Evolutionary conservation across 2,888 invertebrate genomes (phyloP).

Genomic region (Aporophyla nigra): DNA sequence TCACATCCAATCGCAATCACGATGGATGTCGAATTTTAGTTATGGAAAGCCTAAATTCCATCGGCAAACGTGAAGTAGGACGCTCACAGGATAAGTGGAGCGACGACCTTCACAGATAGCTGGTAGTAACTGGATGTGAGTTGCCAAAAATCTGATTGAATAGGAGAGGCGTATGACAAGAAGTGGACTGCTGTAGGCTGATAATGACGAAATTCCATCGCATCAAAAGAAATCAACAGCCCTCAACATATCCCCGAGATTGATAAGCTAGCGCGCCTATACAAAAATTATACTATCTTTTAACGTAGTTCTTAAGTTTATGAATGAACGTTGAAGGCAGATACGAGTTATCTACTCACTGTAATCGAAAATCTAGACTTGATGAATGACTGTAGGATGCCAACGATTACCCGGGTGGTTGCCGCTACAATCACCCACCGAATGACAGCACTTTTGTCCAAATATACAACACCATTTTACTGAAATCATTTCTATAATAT

Average conservation of each 20-base stretch:
- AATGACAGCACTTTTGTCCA: conserved; percentile 18
- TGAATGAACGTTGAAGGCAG: conserved; percentile 5
- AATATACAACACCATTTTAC: conserved; percentile 29
- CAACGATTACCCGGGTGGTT: neutral
- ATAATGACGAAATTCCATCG: neutral
- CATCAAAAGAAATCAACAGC: neutral
- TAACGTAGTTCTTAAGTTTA: neutral
- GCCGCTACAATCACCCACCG: neutral
- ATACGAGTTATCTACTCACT: neutral
- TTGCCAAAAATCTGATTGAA: neutral
- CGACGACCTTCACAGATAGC: no score
- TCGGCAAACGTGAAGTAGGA: neutral
- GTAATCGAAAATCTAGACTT: neutral
- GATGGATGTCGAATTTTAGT: neutral
- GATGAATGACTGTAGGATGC: conserved; percentile 1
- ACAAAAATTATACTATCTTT: neutral
- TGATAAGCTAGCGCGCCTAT: neutral
- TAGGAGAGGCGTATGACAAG: neutral
- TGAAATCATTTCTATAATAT: conserved; percentile 62
- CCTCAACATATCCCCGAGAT: neutral
- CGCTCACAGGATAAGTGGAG: neutral
- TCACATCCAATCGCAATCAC: neutral
- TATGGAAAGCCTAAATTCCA: neutral
- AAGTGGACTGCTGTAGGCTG: no score
- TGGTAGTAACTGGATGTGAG: neutral